Evolutionary conservation across 2,797 vertebrate genomes (phyloP).

Genomic region (Danio jaintianensis): DNA sequence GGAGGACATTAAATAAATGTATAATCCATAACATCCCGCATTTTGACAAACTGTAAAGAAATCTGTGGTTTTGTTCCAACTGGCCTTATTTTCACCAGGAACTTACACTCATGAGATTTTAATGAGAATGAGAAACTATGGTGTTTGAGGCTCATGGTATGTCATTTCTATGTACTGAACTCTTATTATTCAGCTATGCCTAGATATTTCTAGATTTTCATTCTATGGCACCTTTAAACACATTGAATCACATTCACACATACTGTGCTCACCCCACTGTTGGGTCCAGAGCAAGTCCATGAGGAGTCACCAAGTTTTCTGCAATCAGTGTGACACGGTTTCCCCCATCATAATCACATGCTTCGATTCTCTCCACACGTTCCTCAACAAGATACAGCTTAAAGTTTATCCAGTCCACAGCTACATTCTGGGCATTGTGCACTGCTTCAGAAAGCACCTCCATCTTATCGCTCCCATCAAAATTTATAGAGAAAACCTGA

Average conservation of each 20-base stretch:
- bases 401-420: slow-evolving; percentile 81
- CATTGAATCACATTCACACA: slow-evolving; percentile 16
- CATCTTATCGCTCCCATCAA: slow-evolving; percentile 70
- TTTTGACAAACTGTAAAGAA: no score
- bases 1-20: no score
- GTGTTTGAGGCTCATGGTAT: no score
- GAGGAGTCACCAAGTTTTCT: slow-evolving; percentile 75
- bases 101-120: no score
- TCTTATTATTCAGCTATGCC: no score
- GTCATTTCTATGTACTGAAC: no score
- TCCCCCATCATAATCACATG: slow-evolving; percentile 74
- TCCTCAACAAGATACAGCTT: slow-evolving; percentile 80
- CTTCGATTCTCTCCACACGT: slow-evolving; percentile 75
- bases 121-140: no score
- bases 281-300: slow-evolving; percentile 76
- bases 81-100: no score
- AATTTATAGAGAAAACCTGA: slow-evolving; percentile 76
- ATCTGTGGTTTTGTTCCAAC: no score
- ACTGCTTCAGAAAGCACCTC: slow-evolving; percentile 73
- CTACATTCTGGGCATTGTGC: slow-evolving; percentile 75
- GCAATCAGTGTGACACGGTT: slow-evolving; percentile 77
- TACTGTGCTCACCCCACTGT: slow-evolving; percentile 73
- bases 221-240: not conserved
- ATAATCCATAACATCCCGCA: no score
- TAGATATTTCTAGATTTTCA: no score